These are phyloP conservation scores for Euclidia mi DNA, from an alignment of 2,888 invertebrate species.

Conservation along the genomic window DNA sequence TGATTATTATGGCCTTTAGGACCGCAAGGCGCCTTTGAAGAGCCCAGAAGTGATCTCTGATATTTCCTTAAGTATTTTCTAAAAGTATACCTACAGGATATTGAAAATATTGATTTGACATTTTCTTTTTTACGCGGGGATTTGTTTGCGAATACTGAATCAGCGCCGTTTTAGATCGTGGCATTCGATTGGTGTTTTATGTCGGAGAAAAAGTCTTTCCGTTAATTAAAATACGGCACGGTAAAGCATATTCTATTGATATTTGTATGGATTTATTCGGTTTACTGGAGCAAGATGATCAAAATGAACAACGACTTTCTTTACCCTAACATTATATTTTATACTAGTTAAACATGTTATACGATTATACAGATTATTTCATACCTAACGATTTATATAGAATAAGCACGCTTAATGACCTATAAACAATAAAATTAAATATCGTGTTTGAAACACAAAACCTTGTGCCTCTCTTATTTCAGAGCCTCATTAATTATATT, in stretches of 20 bases:
- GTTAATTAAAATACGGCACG: constrained; percentile 2
- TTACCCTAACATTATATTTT: no score
- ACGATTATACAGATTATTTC: no score
- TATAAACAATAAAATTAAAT: no score
- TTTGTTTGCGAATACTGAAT: constrained; percentile 36
- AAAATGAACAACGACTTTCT: no score
- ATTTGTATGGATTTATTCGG: no score
- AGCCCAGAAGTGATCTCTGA: constrained; percentile 59
- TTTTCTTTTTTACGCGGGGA: constrained; percentile 36
- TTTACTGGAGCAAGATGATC: no score
- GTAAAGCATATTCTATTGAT: neutral
- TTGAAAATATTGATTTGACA: constrained; percentile 57
- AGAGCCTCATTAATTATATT: no score
- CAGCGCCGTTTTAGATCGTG: constrained; percentile 17
- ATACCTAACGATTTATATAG: no score
- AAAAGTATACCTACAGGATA: constrained; percentile 57
- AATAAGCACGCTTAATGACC: no score
- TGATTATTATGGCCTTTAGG: constrained; percentile 59
- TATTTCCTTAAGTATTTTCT: constrained; percentile 60
- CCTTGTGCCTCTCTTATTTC: no score
- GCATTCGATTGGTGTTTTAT: constrained; percentile 11
- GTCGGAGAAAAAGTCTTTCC: constrained; percentile 17
- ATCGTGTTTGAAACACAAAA: no score
- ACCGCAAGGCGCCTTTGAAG: constrained; percentile 53
- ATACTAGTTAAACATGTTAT: no score